Base-by-base conservation (phyloP, 2,113 vertebrate species). In the Gracilinanus agilis region DNA sequence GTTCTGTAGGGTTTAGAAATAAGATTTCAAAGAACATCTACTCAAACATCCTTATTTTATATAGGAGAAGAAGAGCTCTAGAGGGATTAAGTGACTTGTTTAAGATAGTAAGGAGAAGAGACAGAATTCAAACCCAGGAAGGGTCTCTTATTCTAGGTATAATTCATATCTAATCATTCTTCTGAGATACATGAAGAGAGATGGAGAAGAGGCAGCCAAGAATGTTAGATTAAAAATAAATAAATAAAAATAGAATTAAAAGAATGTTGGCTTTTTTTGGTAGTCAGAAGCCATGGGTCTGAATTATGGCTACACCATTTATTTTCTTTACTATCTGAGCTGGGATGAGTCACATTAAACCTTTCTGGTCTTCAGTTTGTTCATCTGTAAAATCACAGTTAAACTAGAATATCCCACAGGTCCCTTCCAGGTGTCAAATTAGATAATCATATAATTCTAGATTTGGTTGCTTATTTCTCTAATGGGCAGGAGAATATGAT, bases 21-120 rank as follows among this genome's bases (percentile, higher is more conserved):
- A 29, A n/a, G 61, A n/a, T 13, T 75, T 75, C 61, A n/a, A 12
- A 75, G 34, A 19, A n/a, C 34, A 19, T n/a, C 13, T 75, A 75
- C 2, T 75, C 29, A 12, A n/a, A 75, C 34, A 75, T 5, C 34
- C 16, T 19, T 54, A 9, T 55, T 91, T 90, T 88, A 8, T 44
- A 92, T 7, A 19, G 67, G 61, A 96, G 88, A 25, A 90, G 94
- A 88, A 12, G 34, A 92, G 49, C 9, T 24, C 54, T 23, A 55
- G 92, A 90, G 29, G 88, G 12, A 9, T 40, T 7, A 27, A 88
- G 3, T 13, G 23, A 55, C 12, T 10, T 7, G 0, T 8, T 29
- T 3, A 24, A 24, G 34, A 34, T 0, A 13, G 1, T 49, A 12
- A 8, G 40, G 0, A 92, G n/a, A 0, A 16, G 24, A 92, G 44